Evolutionary conservation across 2,797 vertebrate species (phyloP), one percentile per base, ranked within the genome.

Genomic region (Bradypodion pumilum): DNA sequence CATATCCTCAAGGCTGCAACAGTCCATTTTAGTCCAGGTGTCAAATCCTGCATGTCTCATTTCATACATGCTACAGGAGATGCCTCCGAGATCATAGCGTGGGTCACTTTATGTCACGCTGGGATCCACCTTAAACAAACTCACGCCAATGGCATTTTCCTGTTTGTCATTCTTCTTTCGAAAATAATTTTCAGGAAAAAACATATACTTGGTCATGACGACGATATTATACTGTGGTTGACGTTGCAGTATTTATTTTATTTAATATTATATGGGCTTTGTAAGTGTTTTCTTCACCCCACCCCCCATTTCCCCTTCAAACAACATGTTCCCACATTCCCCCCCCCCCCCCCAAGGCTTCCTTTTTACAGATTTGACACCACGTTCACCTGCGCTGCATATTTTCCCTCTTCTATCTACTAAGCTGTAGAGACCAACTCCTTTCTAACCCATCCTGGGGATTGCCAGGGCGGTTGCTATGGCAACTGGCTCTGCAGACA

Each of bases 381-480:
- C n/a, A 15, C 0, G 29, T 23, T 37, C 40, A 15, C 37, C 40
- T 82, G 65, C 13, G 29, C 59, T 35, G 82, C 25, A 2, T 74
- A 92, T 87, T 91, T 87, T 80, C 86, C 94, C 93, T 93, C 93
- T 85, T 88, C 72, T 92, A 85, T 89, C 94, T 87, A 73, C 21
- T 59, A 85, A 91, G 90, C 90, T 89, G 80, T 42, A 89, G 82
- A 88, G 69, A 29, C 15, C 5, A 88, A 80, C 86, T 90, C 89
- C 91, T 92, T 87, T 93, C 94, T 94, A 87, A 66, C 93, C 93
- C 93, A 81, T 91, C 84, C 89, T 83, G 87, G 78, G 93, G 96
- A 96, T 95, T 95, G 90, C 90, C 90, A 81, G 82, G n/a, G 86
- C 0, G 0, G 89, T 95, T 88, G 4, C 94, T 93, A 94, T 94